These are phyloP conservation scores for Halocynthia roretzi DNA, from an alignment of 23 tunicate species.

Conservation along the genomic window DNA sequence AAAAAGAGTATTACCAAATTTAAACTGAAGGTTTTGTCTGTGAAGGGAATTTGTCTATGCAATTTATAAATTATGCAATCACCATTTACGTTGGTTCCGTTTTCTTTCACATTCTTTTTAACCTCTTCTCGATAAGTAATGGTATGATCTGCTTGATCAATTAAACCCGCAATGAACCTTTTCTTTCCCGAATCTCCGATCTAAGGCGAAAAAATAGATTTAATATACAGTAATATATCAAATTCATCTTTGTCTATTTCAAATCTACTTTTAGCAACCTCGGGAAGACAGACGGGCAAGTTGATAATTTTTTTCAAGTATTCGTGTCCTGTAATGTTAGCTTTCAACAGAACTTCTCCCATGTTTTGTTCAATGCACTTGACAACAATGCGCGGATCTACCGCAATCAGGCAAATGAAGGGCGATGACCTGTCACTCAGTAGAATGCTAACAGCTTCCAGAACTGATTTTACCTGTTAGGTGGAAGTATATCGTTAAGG, in stretches of 20 bases:
- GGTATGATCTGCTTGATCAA: constrained; percentile 58
- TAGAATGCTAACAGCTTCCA: constrained; percentile 85
- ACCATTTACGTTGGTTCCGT: too few species aligned
- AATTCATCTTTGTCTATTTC: too few species aligned
- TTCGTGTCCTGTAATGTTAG: constrained; percentile 76
- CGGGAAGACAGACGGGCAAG: constrained; percentile 82
- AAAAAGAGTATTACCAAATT: too few species aligned
- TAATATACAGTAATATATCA: too few species aligned
- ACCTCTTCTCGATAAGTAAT: constrained; percentile 7
- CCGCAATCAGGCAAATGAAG: constrained; percentile 83
- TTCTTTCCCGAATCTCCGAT: constrained; percentile 30
- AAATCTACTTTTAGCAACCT: constrained; percentile 18
- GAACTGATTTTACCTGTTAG: constrained; percentile 62
- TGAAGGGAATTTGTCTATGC: too few species aligned
- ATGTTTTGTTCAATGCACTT: constrained; percentile 76
- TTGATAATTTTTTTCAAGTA: constrained; percentile 85
- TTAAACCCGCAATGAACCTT: constrained; percentile 52
- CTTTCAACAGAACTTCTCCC: constrained; percentile 42
- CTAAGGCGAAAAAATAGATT: not conserved
- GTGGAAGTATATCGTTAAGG: not conserved
- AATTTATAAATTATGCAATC: too few species aligned
- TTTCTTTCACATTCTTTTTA: too few species aligned
- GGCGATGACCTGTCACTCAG: constrained; percentile 65
- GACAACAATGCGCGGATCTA: constrained; percentile 79
- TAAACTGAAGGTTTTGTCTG: too few species aligned